Evolutionary conservation across 2,113 vertebrate genomes (phyloP).

Genomic region (Plestiodon gilberti): DNA sequence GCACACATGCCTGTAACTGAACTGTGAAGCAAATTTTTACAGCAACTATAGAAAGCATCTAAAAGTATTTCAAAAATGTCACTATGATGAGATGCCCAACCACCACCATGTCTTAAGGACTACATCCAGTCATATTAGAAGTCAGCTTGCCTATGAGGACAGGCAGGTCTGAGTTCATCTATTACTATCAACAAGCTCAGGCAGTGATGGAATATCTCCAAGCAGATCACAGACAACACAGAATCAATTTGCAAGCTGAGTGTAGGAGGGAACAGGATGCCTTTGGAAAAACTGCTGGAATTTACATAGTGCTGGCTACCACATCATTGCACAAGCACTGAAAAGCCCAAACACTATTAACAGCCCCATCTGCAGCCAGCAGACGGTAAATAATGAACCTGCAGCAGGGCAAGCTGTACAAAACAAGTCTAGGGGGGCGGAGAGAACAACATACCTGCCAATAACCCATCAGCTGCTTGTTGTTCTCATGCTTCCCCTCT

Average conservation of each 20-base stretch:
- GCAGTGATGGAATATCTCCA: not conserved
- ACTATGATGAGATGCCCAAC: not conserved
- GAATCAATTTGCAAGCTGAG: constrained; percentile 1
- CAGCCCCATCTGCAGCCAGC: constrained; percentile 51
- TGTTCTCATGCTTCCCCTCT: not conserved
- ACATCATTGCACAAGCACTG: not conserved
- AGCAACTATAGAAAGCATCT: not conserved
- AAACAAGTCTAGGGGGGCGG: constrained; percentile 5
- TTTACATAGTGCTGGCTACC: not conserved
- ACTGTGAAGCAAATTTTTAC: not conserved
- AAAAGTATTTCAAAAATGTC: not conserved
- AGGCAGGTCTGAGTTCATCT: not conserved
- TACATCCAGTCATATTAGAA: not conserved
- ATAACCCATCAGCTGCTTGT: not conserved
- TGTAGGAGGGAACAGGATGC: not conserved
- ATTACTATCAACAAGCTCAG: not conserved
- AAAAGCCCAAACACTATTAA: constrained; percentile 47
- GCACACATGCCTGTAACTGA: not conserved
- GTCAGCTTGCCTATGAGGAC: not conserved
- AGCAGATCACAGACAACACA: constrained; percentile 4
- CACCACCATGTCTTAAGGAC: not conserved
- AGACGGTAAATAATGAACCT: constrained; percentile 66
- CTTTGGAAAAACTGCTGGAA: constrained; percentile 2
- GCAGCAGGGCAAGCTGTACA: not conserved
- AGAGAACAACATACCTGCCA: not conserved